Percentiles rank a stretch among this genome's conserved stretches.
phyloP scores from a whole-genome alignment of 2,888 invertebrate species.

The Drosophila atroscutellata region DNA sequence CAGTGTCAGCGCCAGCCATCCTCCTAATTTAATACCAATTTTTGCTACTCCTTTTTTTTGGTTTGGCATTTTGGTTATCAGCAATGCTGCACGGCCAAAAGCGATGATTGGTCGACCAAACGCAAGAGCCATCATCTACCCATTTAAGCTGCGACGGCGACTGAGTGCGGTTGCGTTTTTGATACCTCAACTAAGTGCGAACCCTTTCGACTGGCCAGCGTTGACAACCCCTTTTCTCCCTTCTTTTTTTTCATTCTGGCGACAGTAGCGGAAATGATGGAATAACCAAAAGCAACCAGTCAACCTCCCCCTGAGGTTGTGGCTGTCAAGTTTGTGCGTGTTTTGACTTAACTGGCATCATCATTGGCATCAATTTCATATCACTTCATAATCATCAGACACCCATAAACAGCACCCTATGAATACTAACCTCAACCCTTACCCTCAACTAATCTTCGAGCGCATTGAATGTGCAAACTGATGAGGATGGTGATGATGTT shows the following conservation, averaged over 20 bases:
- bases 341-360: conserved; percentile 72
- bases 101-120: conserved; percentile 54
- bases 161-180: conserved; percentile 60
- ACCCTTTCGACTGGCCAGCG: conserved; percentile 43
- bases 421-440: neutral
- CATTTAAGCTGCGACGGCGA: conserved; percentile 35
- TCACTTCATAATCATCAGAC: conserved; percentile 76
- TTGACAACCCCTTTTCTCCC: conserved; percentile 56
- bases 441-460: conserved; percentile 5
- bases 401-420: conserved; percentile 55
- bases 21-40: conserved; percentile 69
- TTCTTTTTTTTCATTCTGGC: conserved; percentile 23
- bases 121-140: conserved; percentile 17
- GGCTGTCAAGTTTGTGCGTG: conserved; percentile 64
- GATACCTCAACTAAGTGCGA: conserved; percentile 61
- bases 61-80: conserved; percentile 30
- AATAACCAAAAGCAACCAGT: conserved; percentile 26
- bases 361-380: conserved; percentile 80
- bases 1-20: conserved; percentile 43
- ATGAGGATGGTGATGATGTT: conserved; percentile 26
- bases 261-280: conserved; percentile 64
- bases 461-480: conserved; percentile 28
- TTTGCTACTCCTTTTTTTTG: conserved; percentile 6
- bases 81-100: conserved; percentile 56
- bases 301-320: neutral